Evolutionary conservation across 2,888 invertebrate species (phyloP).

Genomic region (Conistra vaccinii): DNA sequence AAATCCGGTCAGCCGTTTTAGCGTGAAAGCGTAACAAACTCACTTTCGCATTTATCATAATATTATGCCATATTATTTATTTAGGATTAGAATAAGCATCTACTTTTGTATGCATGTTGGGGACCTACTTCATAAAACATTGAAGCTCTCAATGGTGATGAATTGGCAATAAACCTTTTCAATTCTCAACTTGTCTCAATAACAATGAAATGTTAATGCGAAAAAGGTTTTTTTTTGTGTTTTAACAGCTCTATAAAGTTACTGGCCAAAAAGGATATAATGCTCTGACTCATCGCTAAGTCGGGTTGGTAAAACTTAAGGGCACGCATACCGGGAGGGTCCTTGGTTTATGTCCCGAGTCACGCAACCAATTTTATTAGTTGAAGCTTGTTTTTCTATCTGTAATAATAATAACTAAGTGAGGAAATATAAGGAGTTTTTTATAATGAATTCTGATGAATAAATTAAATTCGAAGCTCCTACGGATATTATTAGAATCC

Average conservation of each 20-base stretch:
- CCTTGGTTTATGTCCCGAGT: constrained; percentile 38
- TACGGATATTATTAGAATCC: background rate
- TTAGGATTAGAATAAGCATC: background rate
- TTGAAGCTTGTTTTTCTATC: constrained; percentile 10
- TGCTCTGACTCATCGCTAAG: constrained; percentile 55
- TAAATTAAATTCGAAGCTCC: constrained; percentile 5
- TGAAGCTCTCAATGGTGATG: constrained; percentile 4
- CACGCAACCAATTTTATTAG: constrained; percentile 47
- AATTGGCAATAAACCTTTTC: constrained; percentile 7
- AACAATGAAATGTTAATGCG: constrained; percentile 23
- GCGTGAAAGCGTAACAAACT: too few relatives aligned
- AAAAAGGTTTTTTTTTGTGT: constrained; percentile 21
- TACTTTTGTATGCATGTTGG: background rate
- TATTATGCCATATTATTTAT: too few relatives aligned
- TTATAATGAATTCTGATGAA: constrained; percentile 20
- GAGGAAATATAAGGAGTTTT: background rate
- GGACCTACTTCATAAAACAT: background rate
- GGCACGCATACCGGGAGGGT: constrained; percentile 33
- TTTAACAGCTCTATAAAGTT: constrained; percentile 27
- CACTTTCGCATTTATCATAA: too few relatives aligned
- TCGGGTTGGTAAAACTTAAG: constrained; percentile 52
- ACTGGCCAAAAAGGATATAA: constrained; percentile 25
- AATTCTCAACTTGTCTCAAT: constrained; percentile 12
- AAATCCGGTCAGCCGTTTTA: too few relatives aligned
- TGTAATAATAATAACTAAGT: background rate